Conservation (phyloP, 2,113 vertebrate species). For the Cyanistes caeruleus region DNA sequence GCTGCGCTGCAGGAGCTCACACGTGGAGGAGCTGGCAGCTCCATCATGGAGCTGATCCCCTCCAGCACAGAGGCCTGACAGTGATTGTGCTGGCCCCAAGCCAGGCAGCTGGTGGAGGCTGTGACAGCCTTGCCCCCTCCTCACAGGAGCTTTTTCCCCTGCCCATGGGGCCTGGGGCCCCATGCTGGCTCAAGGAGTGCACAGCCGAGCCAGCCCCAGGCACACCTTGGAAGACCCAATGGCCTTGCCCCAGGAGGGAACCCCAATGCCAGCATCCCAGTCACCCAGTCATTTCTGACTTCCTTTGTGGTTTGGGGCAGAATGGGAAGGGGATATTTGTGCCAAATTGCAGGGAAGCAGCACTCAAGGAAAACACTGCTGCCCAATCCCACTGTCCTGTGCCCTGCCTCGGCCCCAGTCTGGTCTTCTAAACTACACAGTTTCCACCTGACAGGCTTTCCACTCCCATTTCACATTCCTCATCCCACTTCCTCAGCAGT, state of each 20-base stretch:
- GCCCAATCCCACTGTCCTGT: background rate
- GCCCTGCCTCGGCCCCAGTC: background rate
- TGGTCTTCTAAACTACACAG: background rate
- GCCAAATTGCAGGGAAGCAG: background rate
- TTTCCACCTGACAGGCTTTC: background rate
- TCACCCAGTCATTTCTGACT: background rate
- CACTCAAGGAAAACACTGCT: background rate
- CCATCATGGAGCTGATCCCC: background rate
- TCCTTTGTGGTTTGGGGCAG: background rate
- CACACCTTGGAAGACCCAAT: rapidly evolving
- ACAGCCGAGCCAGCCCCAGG: background rate
- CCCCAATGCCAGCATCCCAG: background rate
- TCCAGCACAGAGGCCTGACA: background rate
- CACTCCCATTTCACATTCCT: background rate
- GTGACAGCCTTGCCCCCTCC: background rate
- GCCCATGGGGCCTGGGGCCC: no score
- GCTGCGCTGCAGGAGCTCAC: rapidly evolving
- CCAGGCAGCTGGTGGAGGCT: background rate
- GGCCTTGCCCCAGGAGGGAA: background rate
- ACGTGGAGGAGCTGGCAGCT: background rate
- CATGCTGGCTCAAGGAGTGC: rapidly evolving
- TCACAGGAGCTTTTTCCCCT: background rate
- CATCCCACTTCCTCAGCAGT: background rate
- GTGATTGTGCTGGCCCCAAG: background rate
- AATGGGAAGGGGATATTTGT: background rate